Evolutionary conservation across 1,140 invertebrate genomes (phyloP), one percentile per base, ranked within the genome.

Genomic region (Drosophila sproati): DNA sequence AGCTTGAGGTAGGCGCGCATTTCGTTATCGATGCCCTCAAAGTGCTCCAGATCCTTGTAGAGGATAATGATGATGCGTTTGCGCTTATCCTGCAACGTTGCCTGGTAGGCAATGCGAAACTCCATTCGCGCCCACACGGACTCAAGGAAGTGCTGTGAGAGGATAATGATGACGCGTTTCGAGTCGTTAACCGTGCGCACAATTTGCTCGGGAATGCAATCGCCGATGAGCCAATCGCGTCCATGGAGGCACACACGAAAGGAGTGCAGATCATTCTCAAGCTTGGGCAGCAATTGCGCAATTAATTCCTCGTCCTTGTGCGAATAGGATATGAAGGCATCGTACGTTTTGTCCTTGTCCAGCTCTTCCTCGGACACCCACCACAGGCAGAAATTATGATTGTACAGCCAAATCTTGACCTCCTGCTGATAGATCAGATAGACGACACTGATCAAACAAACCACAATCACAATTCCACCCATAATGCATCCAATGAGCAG

Each of bases 241-340:
- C 95, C 95, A 89, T 98, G 97, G 5, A 98, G 81, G 85, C 97
- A 98, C 0, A 96, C 79, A 73, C 95, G 95, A 78, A 95, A 95
- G 0, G 94, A 93, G 10, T 91, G 93, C 1, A 93, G 91, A 0
- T 94, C 94, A 5, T 77, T 88, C 88, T 96, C 96, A n/a, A 98
- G 91, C 43, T 94, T 93, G 1, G 95, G 93, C 35, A 97, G 93
- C n/a, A 98, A 86, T 57, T 95, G 93, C 2, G 94, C 93, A 0
- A 95, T 92, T 0, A 98, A 95, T 88, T 95, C 94, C 64, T 96
- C 95, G 87, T 98, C 97, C 78, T 95, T 94, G 81, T 97, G 95
- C 1, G 97, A 96, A 90, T 96, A 98, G 63, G 97, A 97, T 12
- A 98, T 94, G 91, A 98, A 98, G 0, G 96, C 97, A 85, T 98